These are phyloP conservation scores for Bombus fervidus DNA, from an alignment of 1,140 invertebrate genomes.

Conservation along the genomic window DNA sequence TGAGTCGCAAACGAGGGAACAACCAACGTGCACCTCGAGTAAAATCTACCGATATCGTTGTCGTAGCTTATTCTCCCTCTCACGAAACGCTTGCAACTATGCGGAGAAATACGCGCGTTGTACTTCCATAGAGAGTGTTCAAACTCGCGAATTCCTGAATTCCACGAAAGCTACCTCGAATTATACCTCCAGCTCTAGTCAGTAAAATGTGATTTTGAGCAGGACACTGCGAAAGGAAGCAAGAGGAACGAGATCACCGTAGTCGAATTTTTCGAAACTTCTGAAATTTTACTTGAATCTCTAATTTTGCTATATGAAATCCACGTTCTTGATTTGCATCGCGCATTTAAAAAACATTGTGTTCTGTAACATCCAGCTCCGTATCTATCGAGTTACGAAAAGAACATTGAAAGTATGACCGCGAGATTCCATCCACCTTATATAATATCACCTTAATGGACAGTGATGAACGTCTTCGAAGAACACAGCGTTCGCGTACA, in stretches of 20 bases:
- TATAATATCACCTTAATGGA: too few relatives aligned
- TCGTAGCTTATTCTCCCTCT: background rate
- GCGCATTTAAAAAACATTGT: background rate
- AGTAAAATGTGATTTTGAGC: constrained; percentile 3
- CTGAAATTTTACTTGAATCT: background rate
- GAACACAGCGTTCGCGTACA: background rate
- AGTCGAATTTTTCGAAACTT: background rate
- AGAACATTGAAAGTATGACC: background rate
- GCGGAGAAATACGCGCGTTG: background rate
- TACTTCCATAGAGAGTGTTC: background rate
- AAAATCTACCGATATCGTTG: constrained; percentile 7
- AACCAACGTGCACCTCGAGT: background rate
- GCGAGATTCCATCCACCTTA: too few relatives aligned
- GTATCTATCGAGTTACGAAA: background rate
- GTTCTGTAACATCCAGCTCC: too few relatives aligned
- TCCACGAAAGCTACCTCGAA: background rate
- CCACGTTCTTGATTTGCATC: background rate
- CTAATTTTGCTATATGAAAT: background rate
- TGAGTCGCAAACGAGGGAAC: background rate
- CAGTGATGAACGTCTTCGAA: background rate
- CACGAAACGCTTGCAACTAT: background rate
- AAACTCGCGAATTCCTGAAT: constrained; percentile 11
- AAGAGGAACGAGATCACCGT: too few relatives aligned
- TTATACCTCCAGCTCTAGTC: too few relatives aligned
- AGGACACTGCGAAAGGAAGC: background rate